Base-by-base conservation (phyloP, 2,797 vertebrate species). In the Peromyscus aztecus region DNA sequence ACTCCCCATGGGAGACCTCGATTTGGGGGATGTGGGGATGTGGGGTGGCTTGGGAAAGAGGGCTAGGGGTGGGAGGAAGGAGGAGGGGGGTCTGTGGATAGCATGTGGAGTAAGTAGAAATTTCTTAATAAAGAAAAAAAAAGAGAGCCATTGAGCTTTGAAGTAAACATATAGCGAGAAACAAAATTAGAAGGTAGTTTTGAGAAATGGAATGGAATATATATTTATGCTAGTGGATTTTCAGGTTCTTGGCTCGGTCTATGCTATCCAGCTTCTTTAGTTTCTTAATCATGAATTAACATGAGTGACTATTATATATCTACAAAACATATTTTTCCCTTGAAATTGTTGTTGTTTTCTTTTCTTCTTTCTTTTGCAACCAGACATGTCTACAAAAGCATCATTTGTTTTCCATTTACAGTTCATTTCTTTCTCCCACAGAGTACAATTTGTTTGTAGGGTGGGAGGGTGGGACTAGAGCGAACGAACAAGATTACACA, bases 241-340 rank as follows among this genome's bases (percentile, higher is more conserved):
- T 49, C n/a, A 76, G 80, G 14, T 65, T 40, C 17, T 65, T 94
- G 27, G 9, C 49, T 87, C 9, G 63, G 16, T 52, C 9, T 1
- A 24, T 91, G 2, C 76, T 29, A 17, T 71, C 19, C 29, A 81
- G 14, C 43, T 84, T 17, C 21, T 59, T 92, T 86, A 40, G 27
- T 71, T 94, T 94, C 12, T 93, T 95, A 34, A 43, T 63, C 21
- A 63, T 93, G 49, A 83, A 91, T 52, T 61, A 82, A 77, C 49
- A 37, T 86, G 61, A 69, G 31, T 57, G 55, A 65, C 49, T 86
- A 43, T 84, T 81, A 5, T 9, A 40, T 2, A 61, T 23, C 23
- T 27, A 34, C 8, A 73, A 88, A 90, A 24, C 31, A 96, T 63
- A 23, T 55, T 93, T 95, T 87, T 71, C 65, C 63, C 29, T 87